Percentiles rank a stretch among this genome's conserved stretches.
Conservation (phyloP, 2,888 invertebrate species). For the Diaphora mendica region DNA sequence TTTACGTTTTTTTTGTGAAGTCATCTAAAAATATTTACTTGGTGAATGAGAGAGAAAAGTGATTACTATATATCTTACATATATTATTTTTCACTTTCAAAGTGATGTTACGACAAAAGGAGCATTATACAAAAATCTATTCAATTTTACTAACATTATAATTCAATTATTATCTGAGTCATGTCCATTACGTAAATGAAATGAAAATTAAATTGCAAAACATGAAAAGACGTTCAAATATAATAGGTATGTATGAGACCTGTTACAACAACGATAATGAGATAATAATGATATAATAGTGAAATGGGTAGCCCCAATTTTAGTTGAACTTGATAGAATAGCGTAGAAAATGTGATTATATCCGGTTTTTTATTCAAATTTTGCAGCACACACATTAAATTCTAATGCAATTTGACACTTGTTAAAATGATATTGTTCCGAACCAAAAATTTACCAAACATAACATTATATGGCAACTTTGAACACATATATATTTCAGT, state of each 20-base stretch:
- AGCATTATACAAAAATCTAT: conserved; percentile 47
- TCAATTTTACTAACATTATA: conserved; percentile 57
- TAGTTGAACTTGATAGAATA: conserved; percentile 35
- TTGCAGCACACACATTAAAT: neutral
- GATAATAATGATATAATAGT: conserved; percentile 37
- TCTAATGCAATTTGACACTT: neutral
- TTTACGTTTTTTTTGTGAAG: neutral
- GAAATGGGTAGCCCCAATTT: conserved; percentile 26
- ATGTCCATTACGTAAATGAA: conserved; percentile 65
- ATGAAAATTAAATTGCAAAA: conserved; percentile 64
- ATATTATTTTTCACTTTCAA: conserved; percentile 43
- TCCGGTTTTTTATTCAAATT: conserved; percentile 14
- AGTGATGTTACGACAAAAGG: conserved; percentile 49
- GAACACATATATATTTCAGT: too few relatives aligned
- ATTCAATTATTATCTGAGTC: conserved; percentile 63
- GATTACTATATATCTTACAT: conserved; percentile 29
- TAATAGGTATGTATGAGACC: conserved; percentile 26
- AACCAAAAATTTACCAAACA: too few relatives aligned
- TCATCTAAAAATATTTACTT: conserved; percentile 24
- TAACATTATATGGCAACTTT: too few relatives aligned
- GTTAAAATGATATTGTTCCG: too few relatives aligned
- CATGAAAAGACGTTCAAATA: conserved; percentile 45
- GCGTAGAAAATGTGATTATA: conserved; percentile 32
- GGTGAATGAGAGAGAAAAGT: conserved; percentile 19
- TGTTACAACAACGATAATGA: conserved; percentile 27